phyloP scores from a whole-genome alignment of 2,888 invertebrate species.

The Muscina levida region DNA sequence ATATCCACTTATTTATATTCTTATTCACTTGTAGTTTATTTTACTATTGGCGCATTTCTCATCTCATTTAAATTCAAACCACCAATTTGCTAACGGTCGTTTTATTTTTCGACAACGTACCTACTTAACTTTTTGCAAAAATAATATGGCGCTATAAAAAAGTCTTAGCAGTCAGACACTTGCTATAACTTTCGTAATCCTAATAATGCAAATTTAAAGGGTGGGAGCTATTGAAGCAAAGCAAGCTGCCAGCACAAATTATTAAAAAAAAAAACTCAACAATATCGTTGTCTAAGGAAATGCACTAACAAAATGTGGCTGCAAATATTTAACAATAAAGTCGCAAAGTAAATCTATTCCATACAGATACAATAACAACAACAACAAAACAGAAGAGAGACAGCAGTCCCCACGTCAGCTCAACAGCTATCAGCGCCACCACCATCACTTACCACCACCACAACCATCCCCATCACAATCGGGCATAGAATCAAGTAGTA shows the following conservation, averaged over 20 bases:
- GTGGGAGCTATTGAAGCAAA: conserved; percentile 71
- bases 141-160: conserved; percentile 15
- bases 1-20: too few species aligned
- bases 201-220: conserved; percentile 74
- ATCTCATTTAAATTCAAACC: too few species aligned
- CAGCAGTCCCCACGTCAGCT: too few species aligned
- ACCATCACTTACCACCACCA: neutral
- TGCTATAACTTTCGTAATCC: conserved; percentile 75
- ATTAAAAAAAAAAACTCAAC: conserved; percentile 23
- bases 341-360: conserved; percentile 32
- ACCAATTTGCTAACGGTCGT: neutral
- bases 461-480: neutral
- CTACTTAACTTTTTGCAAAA: neutral
- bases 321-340: conserved; percentile 8
- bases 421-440: too few species aligned
- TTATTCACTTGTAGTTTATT: too few species aligned
- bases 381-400: neutral
- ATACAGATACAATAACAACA: conserved; percentile 9
- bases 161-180: conserved; percentile 60
- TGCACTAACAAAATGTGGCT: too few species aligned
- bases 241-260: conserved; percentile 10
- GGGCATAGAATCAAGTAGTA: neutral
- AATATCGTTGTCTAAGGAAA: too few species aligned
- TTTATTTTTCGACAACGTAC: neutral
- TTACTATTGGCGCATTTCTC: too few species aligned